Conservation (phyloP, 2,113 vertebrate genomes). For the Semnornis frantzii region DNA sequence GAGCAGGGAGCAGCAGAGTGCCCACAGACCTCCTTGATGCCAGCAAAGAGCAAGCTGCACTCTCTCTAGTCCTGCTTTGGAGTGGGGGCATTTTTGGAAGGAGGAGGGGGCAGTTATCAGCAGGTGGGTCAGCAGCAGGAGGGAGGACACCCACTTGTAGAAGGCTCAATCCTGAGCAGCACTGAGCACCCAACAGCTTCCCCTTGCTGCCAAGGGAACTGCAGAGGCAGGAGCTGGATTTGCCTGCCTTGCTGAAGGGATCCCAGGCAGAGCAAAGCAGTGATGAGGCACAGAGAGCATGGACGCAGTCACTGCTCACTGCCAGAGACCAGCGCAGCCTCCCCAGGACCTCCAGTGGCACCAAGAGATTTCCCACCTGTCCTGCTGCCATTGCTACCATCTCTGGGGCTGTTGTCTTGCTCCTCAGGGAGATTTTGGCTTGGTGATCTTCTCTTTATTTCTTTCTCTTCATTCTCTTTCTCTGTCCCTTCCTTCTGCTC, state of each 20-base stretch:
- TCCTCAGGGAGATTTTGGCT: neutral
- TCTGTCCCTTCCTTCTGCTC: too few species aligned
- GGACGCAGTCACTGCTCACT: fast-evolving
- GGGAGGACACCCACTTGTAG: neutral
- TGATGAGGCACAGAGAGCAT: neutral
- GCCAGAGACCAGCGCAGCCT: neutral
- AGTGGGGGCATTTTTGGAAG: neutral
- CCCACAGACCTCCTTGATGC: neutral
- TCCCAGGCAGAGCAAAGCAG: neutral
- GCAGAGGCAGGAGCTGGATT: neutral
- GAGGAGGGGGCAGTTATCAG: neutral
- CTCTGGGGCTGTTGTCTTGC: neutral
- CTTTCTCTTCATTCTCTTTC: too few species aligned
- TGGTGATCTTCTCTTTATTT: neutral
- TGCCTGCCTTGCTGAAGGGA: neutral
- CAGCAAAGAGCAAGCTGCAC: neutral
- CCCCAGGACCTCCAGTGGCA: fast-evolving
- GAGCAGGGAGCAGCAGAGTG: neutral
- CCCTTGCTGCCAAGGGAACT: neutral
- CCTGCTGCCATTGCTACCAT: neutral
- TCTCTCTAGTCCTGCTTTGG: neutral
- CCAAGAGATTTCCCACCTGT: neutral
- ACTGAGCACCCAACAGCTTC: neutral
- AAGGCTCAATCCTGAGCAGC: neutral
- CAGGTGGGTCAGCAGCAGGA: neutral